These are phyloP conservation scores for Tupiocoris notatus DNA, from an alignment of 2,888 invertebrate genomes.

Conservation along the genomic window DNA sequence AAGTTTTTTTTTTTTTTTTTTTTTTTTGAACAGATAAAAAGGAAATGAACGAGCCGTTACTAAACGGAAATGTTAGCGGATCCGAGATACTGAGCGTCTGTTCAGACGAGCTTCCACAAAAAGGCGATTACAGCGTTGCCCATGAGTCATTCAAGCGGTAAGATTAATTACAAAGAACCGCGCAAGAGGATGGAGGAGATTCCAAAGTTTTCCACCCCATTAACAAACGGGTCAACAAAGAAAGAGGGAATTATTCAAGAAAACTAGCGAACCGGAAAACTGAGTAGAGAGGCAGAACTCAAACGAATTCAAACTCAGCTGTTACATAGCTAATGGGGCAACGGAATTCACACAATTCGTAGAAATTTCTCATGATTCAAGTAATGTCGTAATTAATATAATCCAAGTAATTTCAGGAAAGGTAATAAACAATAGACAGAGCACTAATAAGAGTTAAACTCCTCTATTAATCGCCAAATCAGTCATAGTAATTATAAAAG, in stretches of 20 bases:
- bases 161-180: background rate
- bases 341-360: no score
- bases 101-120: no score
- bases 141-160: background rate
- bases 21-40: no score
- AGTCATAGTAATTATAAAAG: no score
- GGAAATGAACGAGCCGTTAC: no score
- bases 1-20: no score
- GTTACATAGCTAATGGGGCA: no score
- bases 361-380: background rate
- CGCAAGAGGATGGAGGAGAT: background rate
- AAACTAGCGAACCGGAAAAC: background rate
- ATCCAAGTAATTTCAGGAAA: no score
- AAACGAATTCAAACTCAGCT: background rate
- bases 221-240: constrained; percentile 12
- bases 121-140: background rate
- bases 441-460: no score
- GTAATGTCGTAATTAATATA: no score
- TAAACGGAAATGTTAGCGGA: background rate
- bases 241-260: background rate
- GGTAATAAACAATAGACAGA: no score
- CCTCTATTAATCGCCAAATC: no score
- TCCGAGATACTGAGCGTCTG: background rate
- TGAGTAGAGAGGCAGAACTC: background rate
- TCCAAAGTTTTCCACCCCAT: constrained; percentile 16